A percentile compares a stretch with the other conserved stretches of the same genome.
Evolutionary conservation across 2,797 vertebrate genomes (phyloP).

Genomic region (Microctenopoma steveboyesi): DNA sequence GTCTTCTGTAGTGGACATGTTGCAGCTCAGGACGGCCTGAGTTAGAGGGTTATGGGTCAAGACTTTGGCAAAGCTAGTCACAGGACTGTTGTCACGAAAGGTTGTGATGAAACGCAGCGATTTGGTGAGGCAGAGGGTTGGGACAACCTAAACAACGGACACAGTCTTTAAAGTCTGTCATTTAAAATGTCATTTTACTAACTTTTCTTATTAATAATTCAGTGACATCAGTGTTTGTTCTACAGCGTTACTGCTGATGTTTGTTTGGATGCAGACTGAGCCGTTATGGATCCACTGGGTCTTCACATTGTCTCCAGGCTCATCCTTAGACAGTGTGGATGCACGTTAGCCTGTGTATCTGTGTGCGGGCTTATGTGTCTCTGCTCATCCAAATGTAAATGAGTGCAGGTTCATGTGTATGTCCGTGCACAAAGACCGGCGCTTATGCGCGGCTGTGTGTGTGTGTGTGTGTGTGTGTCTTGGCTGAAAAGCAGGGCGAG

Average conservation of each 20-base stretch:
- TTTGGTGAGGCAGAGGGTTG: background rate
- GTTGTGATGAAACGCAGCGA: slow-evolving; percentile 15
- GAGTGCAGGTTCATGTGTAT: slow-evolving; percentile 59
- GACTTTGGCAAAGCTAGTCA: slow-evolving; percentile 20
- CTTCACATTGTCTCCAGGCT: slow-evolving; percentile 75
- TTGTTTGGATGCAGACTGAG: slow-evolving; percentile 47
- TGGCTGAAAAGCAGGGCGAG: slow-evolving; percentile 70
- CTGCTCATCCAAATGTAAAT: slow-evolving; percentile 67
- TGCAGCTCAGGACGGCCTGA: slow-evolving; percentile 46
- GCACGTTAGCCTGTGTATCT: slow-evolving; percentile 42
- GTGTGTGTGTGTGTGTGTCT: slow-evolving; percentile 52
- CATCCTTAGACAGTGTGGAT: slow-evolving; percentile 52
- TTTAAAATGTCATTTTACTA: too few relatives aligned
- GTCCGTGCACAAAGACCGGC: slow-evolving; percentile 57
- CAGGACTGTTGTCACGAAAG: slow-evolving; percentile 12
- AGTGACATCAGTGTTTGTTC: slow-evolving; percentile 1
- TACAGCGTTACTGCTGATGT: slow-evolving; percentile 19
- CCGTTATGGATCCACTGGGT: slow-evolving; percentile 60
- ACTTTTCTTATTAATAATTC: background rate
- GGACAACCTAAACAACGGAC: background rate
- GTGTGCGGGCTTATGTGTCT: slow-evolving; percentile 51
- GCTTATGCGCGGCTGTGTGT: slow-evolving; percentile 42
- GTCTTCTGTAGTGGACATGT: slow-evolving; percentile 46
- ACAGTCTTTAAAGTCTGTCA: background rate
- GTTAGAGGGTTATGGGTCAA: slow-evolving; percentile 48